Base-by-base conservation (phyloP, 2,113 vertebrate species). In the Tretioscincus oriximinensis region DNA sequence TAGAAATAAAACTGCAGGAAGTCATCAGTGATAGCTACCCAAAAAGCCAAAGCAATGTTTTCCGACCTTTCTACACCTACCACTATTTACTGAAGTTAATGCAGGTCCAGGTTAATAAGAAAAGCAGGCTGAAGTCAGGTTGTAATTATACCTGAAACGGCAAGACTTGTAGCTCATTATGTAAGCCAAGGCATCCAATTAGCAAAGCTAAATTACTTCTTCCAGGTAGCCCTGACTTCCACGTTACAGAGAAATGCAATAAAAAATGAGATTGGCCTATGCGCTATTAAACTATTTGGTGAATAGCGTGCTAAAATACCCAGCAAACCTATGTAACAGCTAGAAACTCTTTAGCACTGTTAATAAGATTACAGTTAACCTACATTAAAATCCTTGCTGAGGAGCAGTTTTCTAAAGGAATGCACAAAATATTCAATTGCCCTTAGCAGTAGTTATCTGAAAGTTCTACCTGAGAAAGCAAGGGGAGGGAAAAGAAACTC, bases 311-410 rank as follows among this genome's bases (percentile, higher is more conserved):
- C 87, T 82, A 89, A 89, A 86, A 84, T 87, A 81, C 77, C 88
- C 0, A 11, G 83, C 89, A 91, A 89, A 88, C 41, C 51, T 20
- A 76, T n/a, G 9, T n/a, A 29, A 70, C 49, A 29, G 54, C 20
- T 22, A 24, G 21, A 31, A 16, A 16, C 73, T 60, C 26, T 31
- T 69, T 65, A 35, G 31, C 18, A 28, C 78, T 72, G 20, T 89
- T 89, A 90, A 83, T 89, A 90, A 92, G 91, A 85, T 88, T 86
- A 92, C 89, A 73, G 84, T 87, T 82, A 81, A 86, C 84, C 81
- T 65, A 18, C 70, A 83, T 87, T 86, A 90, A 89, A 90, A 85
- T 78, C 87, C 89, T 82, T 81, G 88, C 73, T 83, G 86, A 85
- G 83, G 78, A 90, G 80, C 26, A 86, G 81, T 87, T 86, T 88